phyloP scores from a whole-genome alignment of 2,113 vertebrate species.

The Bubo scandiacus region DNA sequence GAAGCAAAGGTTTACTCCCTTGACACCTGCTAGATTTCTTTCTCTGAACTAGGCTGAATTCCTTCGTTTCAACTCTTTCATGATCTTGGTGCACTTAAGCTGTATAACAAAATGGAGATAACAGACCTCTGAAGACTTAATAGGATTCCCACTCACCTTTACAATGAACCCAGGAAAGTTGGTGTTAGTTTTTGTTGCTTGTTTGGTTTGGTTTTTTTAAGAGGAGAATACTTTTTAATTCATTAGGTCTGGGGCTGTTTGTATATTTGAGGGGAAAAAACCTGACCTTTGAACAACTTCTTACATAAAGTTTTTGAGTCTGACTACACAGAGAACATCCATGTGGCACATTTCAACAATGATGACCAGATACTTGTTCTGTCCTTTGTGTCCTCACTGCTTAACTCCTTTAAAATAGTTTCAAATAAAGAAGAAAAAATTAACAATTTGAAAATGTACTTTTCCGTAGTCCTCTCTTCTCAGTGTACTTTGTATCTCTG shows the following conservation, averaged over 20 bases:
- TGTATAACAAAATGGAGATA: not conserved
- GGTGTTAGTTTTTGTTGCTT: not conserved
- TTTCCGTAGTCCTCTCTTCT: not conserved
- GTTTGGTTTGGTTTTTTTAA: not conserved
- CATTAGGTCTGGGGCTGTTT: not conserved
- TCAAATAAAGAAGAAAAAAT: not conserved
- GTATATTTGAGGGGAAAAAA: not conserved
- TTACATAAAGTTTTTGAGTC: not conserved
- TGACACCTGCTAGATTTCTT: not conserved
- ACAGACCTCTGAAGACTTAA: not conserved
- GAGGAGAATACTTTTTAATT: not conserved
- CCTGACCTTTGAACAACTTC: not conserved
- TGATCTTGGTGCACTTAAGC: not conserved
- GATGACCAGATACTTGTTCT: not conserved
- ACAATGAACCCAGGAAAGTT: not conserved
- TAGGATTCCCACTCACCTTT: not conserved
- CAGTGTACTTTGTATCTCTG: not conserved
- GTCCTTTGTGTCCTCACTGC: not conserved
- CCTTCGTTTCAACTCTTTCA: not conserved
- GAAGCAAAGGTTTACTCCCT: not conserved
- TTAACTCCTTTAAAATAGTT: not conserved
- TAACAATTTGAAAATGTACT: not conserved
- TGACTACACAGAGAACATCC: not conserved
- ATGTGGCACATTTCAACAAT: not conserved
- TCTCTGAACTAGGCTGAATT: not conserved